These are phyloP conservation scores for Sphaerophoria taeniata DNA, from an alignment of 2,888 invertebrate species.

Conservation along the genomic window DNA sequence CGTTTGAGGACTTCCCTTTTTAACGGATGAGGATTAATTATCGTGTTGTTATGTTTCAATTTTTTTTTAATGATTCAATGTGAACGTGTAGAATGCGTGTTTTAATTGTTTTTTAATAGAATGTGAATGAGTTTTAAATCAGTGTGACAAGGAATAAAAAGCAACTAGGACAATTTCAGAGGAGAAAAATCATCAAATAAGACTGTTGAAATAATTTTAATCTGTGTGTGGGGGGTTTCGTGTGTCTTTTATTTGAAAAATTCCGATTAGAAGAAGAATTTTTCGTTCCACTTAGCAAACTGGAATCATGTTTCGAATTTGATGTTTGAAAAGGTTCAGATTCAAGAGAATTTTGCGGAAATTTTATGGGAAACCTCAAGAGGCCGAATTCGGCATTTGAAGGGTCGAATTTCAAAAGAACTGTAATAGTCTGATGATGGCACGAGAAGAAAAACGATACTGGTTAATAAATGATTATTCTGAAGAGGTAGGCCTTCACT, in stretches of 20 bases:
- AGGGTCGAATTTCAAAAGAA: background rate
- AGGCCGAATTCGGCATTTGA: background rate
- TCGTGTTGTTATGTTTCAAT: conserved; percentile 22
- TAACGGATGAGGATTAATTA: conserved; percentile 49
- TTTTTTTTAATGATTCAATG: conserved; percentile 27
- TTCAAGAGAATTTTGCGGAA: conserved; percentile 18
- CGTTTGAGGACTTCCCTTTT: conserved; percentile 39
- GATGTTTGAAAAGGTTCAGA: conserved; percentile 31
- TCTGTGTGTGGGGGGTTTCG: background rate
- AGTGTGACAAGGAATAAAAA: background rate
- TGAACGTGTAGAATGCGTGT: conserved; percentile 40
- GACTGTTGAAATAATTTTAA: conserved; percentile 2
- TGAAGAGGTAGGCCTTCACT: background rate
- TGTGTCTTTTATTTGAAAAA: background rate
- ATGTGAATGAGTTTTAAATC: conserved; percentile 4
- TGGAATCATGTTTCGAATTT: conserved; percentile 33
- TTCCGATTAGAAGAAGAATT: background rate
- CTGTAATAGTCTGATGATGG: no score
- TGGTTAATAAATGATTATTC: conserved; percentile 4
- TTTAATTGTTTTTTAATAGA: conserved; percentile 43
- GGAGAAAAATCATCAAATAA: conserved; percentile 2
- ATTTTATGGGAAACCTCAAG: conserved; percentile 19
- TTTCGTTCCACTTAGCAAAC: background rate
- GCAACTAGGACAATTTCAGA: background rate
- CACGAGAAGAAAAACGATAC: background rate